Conservation (phyloP, 2,113 vertebrate species). For the Columba janthina region DNA sequence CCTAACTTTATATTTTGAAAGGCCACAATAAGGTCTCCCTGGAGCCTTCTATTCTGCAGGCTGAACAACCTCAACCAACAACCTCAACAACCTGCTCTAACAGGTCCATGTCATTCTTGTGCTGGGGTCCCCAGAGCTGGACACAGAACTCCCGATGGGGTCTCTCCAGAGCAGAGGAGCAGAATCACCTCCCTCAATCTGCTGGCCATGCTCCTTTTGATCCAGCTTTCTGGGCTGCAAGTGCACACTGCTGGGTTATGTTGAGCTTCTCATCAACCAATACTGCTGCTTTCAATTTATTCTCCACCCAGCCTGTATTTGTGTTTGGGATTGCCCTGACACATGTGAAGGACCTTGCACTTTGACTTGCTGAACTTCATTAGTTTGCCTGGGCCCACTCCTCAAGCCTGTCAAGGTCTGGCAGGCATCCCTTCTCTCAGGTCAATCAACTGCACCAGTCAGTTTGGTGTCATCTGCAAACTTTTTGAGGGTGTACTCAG, state of each 20-base stretch:
- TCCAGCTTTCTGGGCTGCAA: not conserved
- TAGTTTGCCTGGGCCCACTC: no score
- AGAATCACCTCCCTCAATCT: not conserved
- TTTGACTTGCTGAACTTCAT: not conserved
- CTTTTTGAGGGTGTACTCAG: not conserved
- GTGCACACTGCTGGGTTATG: accelerated
- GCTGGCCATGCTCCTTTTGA: accelerated
- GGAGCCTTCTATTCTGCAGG: not conserved
- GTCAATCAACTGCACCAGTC: accelerated
- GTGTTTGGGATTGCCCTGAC: accelerated
- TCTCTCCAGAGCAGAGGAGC: not conserved
- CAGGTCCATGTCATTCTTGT: not conserved
- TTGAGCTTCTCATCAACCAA: not conserved
- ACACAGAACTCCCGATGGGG: not conserved
- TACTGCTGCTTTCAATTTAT: not conserved
- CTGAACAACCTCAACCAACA: not conserved
- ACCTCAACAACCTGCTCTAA: no score
- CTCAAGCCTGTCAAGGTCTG: not conserved
- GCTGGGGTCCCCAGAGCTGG: not conserved
- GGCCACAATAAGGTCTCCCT: not conserved
- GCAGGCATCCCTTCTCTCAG: not conserved
- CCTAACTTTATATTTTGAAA: not conserved
- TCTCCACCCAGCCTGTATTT: accelerated
- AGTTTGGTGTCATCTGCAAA: not conserved
- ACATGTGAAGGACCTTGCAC: not conserved